A percentile compares a stretch with the other conserved stretches of the same genome.
These are phyloP conservation scores for Epizoanthus fatuus DNA, from an alignment of 92 coral and sea anemone species.

Conservation along the genomic window DNA sequence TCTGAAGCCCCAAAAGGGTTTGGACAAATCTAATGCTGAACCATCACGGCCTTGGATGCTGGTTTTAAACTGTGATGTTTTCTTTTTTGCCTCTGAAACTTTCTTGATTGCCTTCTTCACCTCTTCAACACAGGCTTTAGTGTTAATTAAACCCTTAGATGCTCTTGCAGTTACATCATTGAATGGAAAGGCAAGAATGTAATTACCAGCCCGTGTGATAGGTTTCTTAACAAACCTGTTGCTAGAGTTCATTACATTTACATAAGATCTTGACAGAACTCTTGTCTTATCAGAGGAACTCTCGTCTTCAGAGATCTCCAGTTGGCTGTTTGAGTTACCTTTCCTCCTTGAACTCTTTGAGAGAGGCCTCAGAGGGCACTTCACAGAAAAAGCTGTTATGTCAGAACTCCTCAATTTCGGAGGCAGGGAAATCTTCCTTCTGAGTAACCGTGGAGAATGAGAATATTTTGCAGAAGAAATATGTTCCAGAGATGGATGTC, in stretches of 20 bases:
- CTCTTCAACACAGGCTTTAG: constrained; percentile 77
- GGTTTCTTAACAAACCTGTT: constrained; percentile 43
- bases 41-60: constrained; percentile 5
- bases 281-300: neutral
- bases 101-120: constrained; percentile 70
- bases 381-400: no score
- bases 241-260: constrained; percentile 18
- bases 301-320: neutral
- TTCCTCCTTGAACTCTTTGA: neutral
- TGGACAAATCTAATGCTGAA: constrained; percentile 59
- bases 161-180: constrained; percentile 76
- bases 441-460: constrained; percentile 12
- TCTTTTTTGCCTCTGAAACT: constrained; percentile 35
- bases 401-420: neutral
- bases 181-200: constrained; percentile 83
- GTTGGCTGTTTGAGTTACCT: neutral
- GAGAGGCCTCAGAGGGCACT: neutral
- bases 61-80: neutral
- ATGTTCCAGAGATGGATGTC: constrained; percentile 19
- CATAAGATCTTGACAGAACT: constrained; percentile 24
- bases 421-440: constrained; percentile 16
- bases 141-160: constrained; percentile 55
- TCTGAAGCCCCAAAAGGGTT: constrained; percentile 90
- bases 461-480: constrained; percentile 11
- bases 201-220: constrained; percentile 73